Evolutionary conservation across 2,888 invertebrate species (phyloP), one percentile per base, ranked within the genome.

Genomic region (Fissipunctia ypsillon): DNA sequence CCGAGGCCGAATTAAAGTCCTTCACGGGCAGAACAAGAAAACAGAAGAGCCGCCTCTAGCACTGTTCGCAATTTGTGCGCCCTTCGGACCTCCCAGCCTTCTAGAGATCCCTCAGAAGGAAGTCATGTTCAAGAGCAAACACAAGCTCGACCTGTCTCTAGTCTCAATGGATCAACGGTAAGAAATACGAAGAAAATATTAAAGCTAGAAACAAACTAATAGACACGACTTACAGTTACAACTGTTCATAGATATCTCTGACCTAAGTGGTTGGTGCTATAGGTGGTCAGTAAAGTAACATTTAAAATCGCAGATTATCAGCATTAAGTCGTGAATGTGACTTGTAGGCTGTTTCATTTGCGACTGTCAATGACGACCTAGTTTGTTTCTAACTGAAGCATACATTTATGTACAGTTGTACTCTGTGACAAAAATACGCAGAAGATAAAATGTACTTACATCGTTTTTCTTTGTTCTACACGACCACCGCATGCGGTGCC

Each of bases 51-150:
- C 99, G 3, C 99, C 99, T 0, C 92, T 99, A 91, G 99, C 99
- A 2, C 96, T 99, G 69, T 99, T 99, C 91, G 99, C 99, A 80
- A 98, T 99, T 73, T 99, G 99, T 95, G 99, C 99, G 5, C 99
- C 99, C 0, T 99, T 99, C 91, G 99, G 99, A 0, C 99, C 99
- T 22, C 99, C 99, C 35, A 99, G 99, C 73, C 96, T 99, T 68
- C 97, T 99, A 73, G 99, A 99, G 94, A 98, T 99, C 85, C 99
- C 99, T 7, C 99, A 99, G 92, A 99, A 99, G 93, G 99, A 99
- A 96, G 98, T 99, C 88, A 99, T 99, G 98, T 99, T 99, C 96
- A 99, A 99, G 96, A 99, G 99, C 93, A 99, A 99, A 96, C 99
- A 99, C 96, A 99, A 99, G 93, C 97, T 99, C 89, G 99, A 99